phyloP scores from a whole-genome alignment of 2,888 invertebrate species.

The Athrips mouffetella region DNA sequence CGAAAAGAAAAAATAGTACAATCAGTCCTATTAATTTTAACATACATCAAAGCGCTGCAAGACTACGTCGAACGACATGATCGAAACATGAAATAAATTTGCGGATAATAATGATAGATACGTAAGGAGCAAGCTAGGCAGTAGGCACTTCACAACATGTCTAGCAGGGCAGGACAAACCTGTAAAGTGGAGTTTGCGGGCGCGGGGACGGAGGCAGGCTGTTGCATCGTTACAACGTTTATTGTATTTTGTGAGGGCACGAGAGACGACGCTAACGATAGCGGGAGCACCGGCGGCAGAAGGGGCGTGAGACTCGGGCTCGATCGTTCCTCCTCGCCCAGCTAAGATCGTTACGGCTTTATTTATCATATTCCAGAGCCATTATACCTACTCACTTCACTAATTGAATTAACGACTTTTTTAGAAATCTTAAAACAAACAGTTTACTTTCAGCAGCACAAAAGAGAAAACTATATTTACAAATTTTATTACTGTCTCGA shows the following conservation, averaged over 20 bases:
- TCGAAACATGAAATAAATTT: background rate
- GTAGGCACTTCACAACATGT: background rate
- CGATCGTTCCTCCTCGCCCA: conserved; percentile 37
- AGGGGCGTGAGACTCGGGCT: conserved; percentile 52
- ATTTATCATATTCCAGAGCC: background rate
- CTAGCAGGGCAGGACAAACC: conserved; percentile 39
- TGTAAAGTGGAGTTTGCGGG: conserved; percentile 36
- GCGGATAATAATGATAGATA: background rate
- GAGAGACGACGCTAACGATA: conserved; percentile 34
- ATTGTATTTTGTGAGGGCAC: conserved; percentile 39
- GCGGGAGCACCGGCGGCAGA: conserved; percentile 50
- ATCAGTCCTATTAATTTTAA: no score
- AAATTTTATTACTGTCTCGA: no score
- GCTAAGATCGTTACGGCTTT: conserved; percentile 18
- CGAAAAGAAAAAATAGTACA: no score
- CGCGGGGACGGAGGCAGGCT: no score
- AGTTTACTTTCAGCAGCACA: no score
- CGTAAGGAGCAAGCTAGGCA: conserved; percentile 5
- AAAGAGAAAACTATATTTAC: no score
- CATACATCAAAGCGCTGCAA: no score
- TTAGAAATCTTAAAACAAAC: no score
- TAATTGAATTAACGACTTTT: no score
- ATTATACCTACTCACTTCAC: no score
- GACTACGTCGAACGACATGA: no score
- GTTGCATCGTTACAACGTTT: conserved; percentile 41